Conservation (phyloP, 1,140 invertebrate genomes). For the Sycobia sp. region DNA sequence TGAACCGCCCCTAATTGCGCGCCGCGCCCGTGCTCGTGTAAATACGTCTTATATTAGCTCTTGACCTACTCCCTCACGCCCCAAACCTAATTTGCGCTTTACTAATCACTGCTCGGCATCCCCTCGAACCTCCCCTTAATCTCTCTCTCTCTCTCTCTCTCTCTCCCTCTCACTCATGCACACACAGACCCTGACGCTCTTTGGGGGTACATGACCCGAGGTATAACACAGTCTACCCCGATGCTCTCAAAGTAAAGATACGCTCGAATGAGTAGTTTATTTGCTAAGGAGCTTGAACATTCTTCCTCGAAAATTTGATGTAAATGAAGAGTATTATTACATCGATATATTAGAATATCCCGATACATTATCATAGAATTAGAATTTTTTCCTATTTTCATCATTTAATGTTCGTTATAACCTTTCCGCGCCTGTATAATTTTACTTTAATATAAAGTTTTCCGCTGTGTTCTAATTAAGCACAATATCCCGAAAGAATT, state of each 20-base stretch:
- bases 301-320: too few species aligned
- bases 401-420: too few species aligned
- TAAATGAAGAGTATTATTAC: too few species aligned
- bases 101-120: slow-evolving; percentile 17
- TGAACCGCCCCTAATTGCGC: background rate
- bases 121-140: too few species aligned
- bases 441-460: too few species aligned
- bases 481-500: too few species aligned
- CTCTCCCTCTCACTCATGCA: background rate
- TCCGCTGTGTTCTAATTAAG: too few species aligned
- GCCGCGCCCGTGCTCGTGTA: background rate
- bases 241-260: background rate
- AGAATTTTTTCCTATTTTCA: too few species aligned
- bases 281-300: too few species aligned
- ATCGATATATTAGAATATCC: too few species aligned
- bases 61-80: slow-evolving; percentile 9
- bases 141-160: background rate
- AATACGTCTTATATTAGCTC: slow-evolving; percentile 19
- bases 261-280: slow-evolving; percentile 22
- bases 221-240: background rate
- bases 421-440: too few species aligned
- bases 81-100: slow-evolving; percentile 15
- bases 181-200: background rate
- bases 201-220: slow-evolving; percentile 6
- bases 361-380: too few species aligned